These are phyloP conservation scores for Pogonocherus hispidulus DNA, from an alignment of 2,888 invertebrate species.

Conservation along the genomic window DNA sequence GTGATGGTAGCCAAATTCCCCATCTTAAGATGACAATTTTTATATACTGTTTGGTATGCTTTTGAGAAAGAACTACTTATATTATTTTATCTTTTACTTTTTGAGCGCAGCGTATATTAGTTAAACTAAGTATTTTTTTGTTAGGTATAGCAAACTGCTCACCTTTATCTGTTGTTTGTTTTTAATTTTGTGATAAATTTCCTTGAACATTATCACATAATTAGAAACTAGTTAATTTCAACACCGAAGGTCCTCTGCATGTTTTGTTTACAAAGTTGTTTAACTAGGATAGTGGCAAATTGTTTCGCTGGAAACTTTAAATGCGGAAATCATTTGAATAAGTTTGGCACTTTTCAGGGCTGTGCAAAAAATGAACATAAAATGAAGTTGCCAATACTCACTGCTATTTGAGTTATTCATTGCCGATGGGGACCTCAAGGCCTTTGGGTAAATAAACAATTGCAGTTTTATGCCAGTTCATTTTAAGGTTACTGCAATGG, in stretches of 20 bases:
- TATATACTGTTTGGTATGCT: too few species aligned
- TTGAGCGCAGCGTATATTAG: too few species aligned
- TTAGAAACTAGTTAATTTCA: not conserved
- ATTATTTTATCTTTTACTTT: too few species aligned
- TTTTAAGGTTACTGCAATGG: conserved; percentile 10
- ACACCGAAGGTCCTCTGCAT: not conserved
- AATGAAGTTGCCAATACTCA: not conserved
- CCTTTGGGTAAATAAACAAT: conserved; percentile 8
- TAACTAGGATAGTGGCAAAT: not conserved
- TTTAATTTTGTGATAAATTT: not conserved
- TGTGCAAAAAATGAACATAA: not conserved
- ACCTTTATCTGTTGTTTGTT: not conserved
- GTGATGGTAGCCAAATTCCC: too few species aligned
- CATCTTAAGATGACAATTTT: too few species aligned
- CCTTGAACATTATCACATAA: not conserved
- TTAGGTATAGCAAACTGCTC: too few species aligned
- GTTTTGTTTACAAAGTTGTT: not conserved
- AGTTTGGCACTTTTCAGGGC: not conserved
- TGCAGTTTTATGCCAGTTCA: conserved; percentile 10
- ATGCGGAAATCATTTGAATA: not conserved
- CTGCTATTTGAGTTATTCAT: not conserved
- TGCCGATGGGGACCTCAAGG: conserved; percentile 7
- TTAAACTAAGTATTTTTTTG: too few species aligned
- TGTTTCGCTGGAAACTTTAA: not conserved
- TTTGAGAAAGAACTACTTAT: too few species aligned